phyloP scores from a whole-genome alignment of 1,140 invertebrate genomes.

The Drosophila baimaii region DNA sequence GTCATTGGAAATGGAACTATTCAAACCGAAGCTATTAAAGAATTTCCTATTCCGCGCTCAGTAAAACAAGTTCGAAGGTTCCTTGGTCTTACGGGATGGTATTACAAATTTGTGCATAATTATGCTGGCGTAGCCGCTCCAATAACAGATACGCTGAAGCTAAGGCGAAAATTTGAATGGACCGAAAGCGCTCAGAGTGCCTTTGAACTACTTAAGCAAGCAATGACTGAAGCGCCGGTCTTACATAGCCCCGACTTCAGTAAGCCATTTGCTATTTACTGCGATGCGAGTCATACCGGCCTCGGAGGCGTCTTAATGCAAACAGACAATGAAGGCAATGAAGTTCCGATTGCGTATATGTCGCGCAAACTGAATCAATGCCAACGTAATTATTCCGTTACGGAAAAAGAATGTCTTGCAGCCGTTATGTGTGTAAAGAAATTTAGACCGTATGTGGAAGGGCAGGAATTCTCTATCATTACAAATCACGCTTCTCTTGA shows the following conservation, averaged over 20 bases:
- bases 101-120: slow-evolving; percentile 35
- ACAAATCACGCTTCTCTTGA: neutral
- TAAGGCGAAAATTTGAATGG: slow-evolving; percentile 7
- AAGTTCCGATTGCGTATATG: slow-evolving; percentile 6
- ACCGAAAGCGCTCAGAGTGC: neutral
- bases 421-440: slow-evolving; percentile 17
- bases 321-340: neutral
- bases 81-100: slow-evolving; percentile 37
- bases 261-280: slow-evolving; percentile 9
- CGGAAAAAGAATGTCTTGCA: slow-evolving; percentile 3
- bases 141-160: slow-evolving; percentile 27
- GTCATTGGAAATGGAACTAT: slow-evolving; percentile 38
- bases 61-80: slow-evolving; percentile 35
- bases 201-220: slow-evolving; percentile 7
- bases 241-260: slow-evolving; percentile 5
- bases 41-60: slow-evolving; percentile 43
- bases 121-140: slow-evolving; percentile 23
- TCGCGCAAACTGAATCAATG: slow-evolving; percentile 7
- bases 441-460: slow-evolving; percentile 9
- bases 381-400: slow-evolving; percentile 1
- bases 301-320: slow-evolving; percentile 7
- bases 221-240: neutral
- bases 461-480: slow-evolving; percentile 7
- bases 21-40: slow-evolving; percentile 39
- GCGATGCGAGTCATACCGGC: slow-evolving; percentile 12